Percentiles rank a stretch among this genome's conserved stretches.
phyloP scores from a whole-genome alignment of 1,140 invertebrate genomes.

The Drosophila truncata region DNA sequence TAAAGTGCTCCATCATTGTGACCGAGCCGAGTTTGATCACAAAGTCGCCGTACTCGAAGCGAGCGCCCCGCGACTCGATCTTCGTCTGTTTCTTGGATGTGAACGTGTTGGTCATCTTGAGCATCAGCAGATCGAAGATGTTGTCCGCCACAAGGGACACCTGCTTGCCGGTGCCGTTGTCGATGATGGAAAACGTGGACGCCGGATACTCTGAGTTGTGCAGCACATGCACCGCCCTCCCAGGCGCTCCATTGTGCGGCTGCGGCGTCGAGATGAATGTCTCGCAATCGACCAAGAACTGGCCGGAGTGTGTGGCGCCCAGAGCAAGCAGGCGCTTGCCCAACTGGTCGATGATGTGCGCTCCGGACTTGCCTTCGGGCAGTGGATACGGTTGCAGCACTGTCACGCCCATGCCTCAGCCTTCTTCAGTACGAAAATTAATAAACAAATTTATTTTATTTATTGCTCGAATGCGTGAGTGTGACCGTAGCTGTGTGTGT shows the following conservation, averaged over 20 bases:
- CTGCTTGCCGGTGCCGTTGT: constrained; percentile 92
- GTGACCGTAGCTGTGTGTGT: not conserved
- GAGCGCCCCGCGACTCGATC: constrained; percentile 96
- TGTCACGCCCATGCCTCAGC: constrained; percentile 70
- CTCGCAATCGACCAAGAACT: constrained; percentile 97
- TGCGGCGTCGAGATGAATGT: constrained; percentile 93
- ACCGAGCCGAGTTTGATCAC: constrained; percentile 97
- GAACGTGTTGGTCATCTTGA: constrained; percentile 95
- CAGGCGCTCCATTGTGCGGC: constrained; percentile 87
- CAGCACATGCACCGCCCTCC: constrained; percentile 94
- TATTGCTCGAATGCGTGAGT: not conserved
- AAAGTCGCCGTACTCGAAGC: constrained; percentile 97
- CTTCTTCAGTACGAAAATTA: not conserved
- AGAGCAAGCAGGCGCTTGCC: constrained; percentile 94
- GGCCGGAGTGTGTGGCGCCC: constrained; percentile 94
- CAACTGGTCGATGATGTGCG: constrained; percentile 93
- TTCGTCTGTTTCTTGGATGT: constrained; percentile 95
- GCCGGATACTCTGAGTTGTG: constrained; percentile 98
- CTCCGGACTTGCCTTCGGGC: constrained; percentile 93
- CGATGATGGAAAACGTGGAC: constrained; percentile 96
- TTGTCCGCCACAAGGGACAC: constrained; percentile 95
- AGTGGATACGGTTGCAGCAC: constrained; percentile 93
- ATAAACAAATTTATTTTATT: not conserved
- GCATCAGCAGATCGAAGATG: constrained; percentile 95
- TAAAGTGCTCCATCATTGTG: constrained; percentile 96